A percentile compares a stretch with the other conserved stretches of the same genome.
These are phyloP conservation scores for Seriola dumerili DNA, from an alignment of 2,113 vertebrate genomes.

Conservation along the genomic window DNA sequence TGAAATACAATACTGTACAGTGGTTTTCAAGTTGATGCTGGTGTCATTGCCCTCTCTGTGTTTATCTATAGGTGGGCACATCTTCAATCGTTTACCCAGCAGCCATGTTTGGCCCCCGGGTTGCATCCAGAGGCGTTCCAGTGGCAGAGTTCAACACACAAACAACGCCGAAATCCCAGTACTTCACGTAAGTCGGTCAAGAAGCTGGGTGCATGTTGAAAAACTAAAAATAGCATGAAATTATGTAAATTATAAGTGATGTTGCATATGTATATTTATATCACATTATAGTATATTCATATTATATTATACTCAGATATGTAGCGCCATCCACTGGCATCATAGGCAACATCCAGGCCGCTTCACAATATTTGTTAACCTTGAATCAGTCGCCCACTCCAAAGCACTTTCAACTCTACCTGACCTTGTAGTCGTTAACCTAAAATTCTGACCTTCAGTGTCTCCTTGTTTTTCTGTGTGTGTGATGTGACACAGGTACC, in stretches of 20 bases:
- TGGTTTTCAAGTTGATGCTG: constrained; percentile 1
- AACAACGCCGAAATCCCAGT: constrained; percentile 87
- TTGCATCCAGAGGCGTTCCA: constrained; percentile 91
- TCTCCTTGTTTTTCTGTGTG: constrained; percentile 2
- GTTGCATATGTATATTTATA: neutral
- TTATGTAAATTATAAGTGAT: neutral
- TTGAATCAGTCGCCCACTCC: neutral
- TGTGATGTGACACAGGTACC: constrained; percentile 85
- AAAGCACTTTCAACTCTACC: neutral
- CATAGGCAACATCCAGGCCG: neutral
- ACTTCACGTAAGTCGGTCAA: constrained; percentile 87
- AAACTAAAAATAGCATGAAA: neutral
- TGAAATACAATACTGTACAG: neutral
- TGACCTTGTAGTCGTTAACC: neutral
- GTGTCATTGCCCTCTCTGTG: constrained; percentile 14
- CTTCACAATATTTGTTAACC: neutral
- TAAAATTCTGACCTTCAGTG: constrained; percentile 4
- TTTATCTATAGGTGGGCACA: constrained; percentile 89
- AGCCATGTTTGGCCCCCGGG: constrained; percentile 95
- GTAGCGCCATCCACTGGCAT: constrained; percentile 24
- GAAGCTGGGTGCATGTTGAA: neutral
- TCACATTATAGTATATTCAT: no score
- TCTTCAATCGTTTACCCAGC: constrained; percentile 97
- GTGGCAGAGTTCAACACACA: constrained; percentile 95
- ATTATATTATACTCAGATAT: neutral